A percentile compares a stretch with the other conserved stretches of the same genome.
Evolutionary conservation across 2,113 vertebrate genomes (phyloP).

Genomic region (Istiophorus platypterus): DNA sequence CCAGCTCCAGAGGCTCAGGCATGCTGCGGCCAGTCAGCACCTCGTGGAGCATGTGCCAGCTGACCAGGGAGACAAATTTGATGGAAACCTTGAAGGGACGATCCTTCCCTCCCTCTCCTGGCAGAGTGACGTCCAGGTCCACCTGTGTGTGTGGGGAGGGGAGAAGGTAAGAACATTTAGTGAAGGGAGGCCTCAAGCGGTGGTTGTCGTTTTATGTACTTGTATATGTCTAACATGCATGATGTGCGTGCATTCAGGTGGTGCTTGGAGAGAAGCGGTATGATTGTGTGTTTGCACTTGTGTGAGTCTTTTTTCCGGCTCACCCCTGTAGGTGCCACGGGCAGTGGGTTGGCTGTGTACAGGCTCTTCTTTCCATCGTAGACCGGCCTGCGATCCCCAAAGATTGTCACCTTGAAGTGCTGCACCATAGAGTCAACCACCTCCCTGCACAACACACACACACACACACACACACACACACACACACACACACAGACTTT

Average conservation of each 20-base stretch:
- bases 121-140: constrained; percentile 99
- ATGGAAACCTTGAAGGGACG: constrained; percentile 98
- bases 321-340: constrained; percentile 96
- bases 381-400: constrained; percentile 97
- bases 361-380: constrained; percentile 99
- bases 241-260: not conserved
- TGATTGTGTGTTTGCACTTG: not conserved
- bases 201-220: not conserved
- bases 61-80: constrained; percentile 98
- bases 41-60: constrained; percentile 99
- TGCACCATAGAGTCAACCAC: constrained; percentile 99
- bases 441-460: constrained; percentile 85
- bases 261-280: not conserved
- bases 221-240: not conserved
- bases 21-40: constrained; percentile 97
- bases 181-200: not conserved
- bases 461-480: not conserved
- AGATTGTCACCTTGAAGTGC: constrained; percentile 99
- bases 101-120: constrained; percentile 98
- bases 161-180: not conserved
- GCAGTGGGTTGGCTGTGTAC: constrained; percentile 98
- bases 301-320: constrained; percentile 61
- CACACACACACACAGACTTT: not conserved
- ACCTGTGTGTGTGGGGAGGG: constrained; percentile 86
- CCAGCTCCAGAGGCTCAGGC: constrained; percentile 97